phyloP scores from a whole-genome alignment of 2,113 vertebrate genomes.

The Melanotaenia duboulayi region DNA sequence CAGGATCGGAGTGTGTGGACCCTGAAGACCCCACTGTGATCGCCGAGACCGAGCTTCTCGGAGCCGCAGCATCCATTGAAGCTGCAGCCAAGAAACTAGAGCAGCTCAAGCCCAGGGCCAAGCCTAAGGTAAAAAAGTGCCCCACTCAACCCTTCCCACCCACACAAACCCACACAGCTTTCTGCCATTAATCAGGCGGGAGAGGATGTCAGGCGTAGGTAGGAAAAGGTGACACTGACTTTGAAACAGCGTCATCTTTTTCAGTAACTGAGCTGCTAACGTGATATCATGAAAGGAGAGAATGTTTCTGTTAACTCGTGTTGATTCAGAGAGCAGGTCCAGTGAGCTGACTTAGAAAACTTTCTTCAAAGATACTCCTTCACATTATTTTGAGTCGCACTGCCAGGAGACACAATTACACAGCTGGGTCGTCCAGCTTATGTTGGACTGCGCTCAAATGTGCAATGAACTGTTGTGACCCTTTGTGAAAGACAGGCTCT shows the following conservation, averaged over 20 bases:
- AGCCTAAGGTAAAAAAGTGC: slow-evolving; percentile 89
- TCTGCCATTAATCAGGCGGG: slow-evolving; percentile 55
- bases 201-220: slow-evolving; percentile 30
- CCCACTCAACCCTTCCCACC: slow-evolving; percentile 41
- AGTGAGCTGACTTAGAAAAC: slow-evolving; percentile 51
- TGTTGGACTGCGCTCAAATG: slow-evolving; percentile 71
- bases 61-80: slow-evolving; percentile 97
- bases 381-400: slow-evolving; percentile 61
- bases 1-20: slow-evolving; percentile 96
- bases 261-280: slow-evolving; percentile 34
- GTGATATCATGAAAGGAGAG: slow-evolving; percentile 39
- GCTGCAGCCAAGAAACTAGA: slow-evolving; percentile 99
- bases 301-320: slow-evolving; percentile 9
- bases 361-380: slow-evolving; percentile 60
- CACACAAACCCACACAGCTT: slow-evolving; percentile 49
- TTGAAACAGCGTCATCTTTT: slow-evolving; percentile 64
- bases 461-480: slow-evolving; percentile 66
- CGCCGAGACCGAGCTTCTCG: slow-evolving; percentile 95
- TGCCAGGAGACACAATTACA: slow-evolving; percentile 70
- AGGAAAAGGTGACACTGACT: slow-evolving; percentile 65
- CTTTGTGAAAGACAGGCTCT: slow-evolving; percentile 49
- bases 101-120: slow-evolving; percentile 96
- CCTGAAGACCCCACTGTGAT: slow-evolving; percentile 97
- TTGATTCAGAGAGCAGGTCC: slow-evolving; percentile 49
- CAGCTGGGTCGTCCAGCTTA: slow-evolving; percentile 56